Evolutionary conservation across 2,888 invertebrate species (phyloP), one percentile per base, ranked within the genome.

Genomic region (Trilocha varians): DNA sequence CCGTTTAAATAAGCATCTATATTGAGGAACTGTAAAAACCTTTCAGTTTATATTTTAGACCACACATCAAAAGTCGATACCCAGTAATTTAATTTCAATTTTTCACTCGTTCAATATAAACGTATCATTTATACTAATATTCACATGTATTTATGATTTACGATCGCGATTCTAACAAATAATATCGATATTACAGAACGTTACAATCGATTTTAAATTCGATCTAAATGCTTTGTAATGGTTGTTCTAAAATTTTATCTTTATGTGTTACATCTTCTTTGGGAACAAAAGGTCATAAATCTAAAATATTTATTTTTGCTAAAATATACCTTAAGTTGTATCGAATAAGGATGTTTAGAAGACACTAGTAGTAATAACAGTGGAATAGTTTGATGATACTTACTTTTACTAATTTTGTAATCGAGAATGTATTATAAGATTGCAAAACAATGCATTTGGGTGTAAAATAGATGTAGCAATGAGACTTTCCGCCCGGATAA

Each of bases 1-100:
- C n/a, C n/a, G n/a, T n/a, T n/a, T n/a, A n/a, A n/a, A n/a, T n/a
- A n/a, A n/a, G n/a, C n/a, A n/a, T n/a, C n/a, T n/a, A n/a, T n/a
- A n/a, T n/a, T n/a, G 25, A 25, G 11, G 11, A 25, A 1, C 6
- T 25, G 11, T 4, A 25, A 4, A 4, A 25, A 25, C 11, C 6
- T 25, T 25, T 25, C 25, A 25, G 25, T 2, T 11, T 25, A 25
- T 25, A 25, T 25, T 11, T 25, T 25, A 11, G 25, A 25, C 25
- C 25, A 25, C 25, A 5, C 25, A 9, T 11, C 25, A 11, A 25
- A 9, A 25, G 25, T 25, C 11, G 16, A 38, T 32, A 38, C 38
- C 32, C 11, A 38, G 32, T 16, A 33, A 38, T 38, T 38, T 38
- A 33, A 32, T 32, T 16, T 38, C 38, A 38, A 38, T 38, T 38